These are phyloP conservation scores for Ruditapes philippinarum DNA, from an alignment of 1,140 invertebrate species.

Conservation along the genomic window DNA sequence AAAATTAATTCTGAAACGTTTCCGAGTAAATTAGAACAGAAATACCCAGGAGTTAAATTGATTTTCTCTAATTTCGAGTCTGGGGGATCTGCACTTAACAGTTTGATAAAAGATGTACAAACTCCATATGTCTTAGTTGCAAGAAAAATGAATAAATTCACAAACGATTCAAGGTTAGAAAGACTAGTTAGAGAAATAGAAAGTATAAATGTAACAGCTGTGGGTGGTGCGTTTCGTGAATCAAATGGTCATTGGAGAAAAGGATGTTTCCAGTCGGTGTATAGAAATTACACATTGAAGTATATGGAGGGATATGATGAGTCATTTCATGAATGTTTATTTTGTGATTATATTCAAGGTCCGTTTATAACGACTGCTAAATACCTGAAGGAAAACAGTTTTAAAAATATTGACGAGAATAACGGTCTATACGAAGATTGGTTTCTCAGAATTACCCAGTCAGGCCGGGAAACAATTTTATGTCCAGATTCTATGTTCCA, in stretches of 20 bases:
- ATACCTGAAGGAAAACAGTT: conserved; percentile 60
- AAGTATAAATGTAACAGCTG: conserved; percentile 66
- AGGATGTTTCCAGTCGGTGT: conserved; percentile 79
- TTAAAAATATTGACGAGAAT: conserved; percentile 54
- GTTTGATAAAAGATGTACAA: conserved; percentile 59
- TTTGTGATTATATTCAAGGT: conserved; percentile 81
- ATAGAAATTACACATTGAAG: conserved; percentile 78
- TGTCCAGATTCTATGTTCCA: neutral
- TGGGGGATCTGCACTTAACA: conserved; percentile 64
- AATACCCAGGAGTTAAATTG: neutral
- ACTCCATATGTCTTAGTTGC: conserved; percentile 82
- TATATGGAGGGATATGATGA: conserved; percentile 79
- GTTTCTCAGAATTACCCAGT: conserved; percentile 75
- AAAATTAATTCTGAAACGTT: neutral
- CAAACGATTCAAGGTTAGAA: conserved; percentile 75
- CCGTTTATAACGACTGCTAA: conserved; percentile 77
- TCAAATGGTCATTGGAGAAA: conserved; percentile 80
- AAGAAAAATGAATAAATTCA: conserved; percentile 72
- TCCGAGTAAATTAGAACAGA: neutral
- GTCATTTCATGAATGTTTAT: conserved; percentile 81
- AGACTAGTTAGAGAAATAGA: conserved; percentile 79
- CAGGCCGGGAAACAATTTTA: conserved; percentile 21
- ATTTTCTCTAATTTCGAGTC: too few species aligned
- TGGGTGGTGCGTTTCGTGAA: conserved; percentile 77
- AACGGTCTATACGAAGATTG: conserved; percentile 79